Conservation (phyloP, 2,797 vertebrate species). For the Phyllotis vaccarum region DNA sequence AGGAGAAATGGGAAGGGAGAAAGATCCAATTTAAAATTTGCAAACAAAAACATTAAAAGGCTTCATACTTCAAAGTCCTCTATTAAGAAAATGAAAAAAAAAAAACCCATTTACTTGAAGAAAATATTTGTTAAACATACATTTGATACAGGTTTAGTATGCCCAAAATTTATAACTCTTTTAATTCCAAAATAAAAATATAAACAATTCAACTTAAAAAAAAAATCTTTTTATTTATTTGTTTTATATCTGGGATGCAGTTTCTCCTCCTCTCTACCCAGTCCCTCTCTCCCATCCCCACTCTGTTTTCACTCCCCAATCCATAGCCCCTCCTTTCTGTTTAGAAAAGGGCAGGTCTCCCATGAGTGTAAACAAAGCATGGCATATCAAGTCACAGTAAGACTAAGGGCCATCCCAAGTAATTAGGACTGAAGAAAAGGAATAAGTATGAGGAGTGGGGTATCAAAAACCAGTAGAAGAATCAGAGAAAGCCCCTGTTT, state of each 20-base stretch:
- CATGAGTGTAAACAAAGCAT: not conserved
- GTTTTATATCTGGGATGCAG: not conserved
- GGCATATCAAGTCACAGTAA: not conserved
- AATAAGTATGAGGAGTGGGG: not conserved
- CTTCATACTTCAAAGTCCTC: not conserved
- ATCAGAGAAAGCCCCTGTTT: not conserved
- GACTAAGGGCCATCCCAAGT: not conserved
- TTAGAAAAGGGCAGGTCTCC: not conserved
- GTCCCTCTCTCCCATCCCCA: not conserved
- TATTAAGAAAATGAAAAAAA: not conserved
- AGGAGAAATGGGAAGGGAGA: not conserved
- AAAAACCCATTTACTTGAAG: not conserved
- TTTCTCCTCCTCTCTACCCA: not conserved
- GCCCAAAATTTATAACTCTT: not conserved
- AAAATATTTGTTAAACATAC: not conserved
- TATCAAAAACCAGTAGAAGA: not conserved
- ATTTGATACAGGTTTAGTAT: not conserved
- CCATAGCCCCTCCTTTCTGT: not conserved
- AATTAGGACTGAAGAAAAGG: not conserved
- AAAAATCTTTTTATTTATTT: not conserved
- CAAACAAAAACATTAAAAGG: not conserved
- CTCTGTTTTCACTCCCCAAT: not conserved
- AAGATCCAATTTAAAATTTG: not conserved
- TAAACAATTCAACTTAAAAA: not conserved
- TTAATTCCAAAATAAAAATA: not conserved